Base-by-base conservation (phyloP, 2,113 vertebrate genomes). In the Osmerus mordax region DNA sequence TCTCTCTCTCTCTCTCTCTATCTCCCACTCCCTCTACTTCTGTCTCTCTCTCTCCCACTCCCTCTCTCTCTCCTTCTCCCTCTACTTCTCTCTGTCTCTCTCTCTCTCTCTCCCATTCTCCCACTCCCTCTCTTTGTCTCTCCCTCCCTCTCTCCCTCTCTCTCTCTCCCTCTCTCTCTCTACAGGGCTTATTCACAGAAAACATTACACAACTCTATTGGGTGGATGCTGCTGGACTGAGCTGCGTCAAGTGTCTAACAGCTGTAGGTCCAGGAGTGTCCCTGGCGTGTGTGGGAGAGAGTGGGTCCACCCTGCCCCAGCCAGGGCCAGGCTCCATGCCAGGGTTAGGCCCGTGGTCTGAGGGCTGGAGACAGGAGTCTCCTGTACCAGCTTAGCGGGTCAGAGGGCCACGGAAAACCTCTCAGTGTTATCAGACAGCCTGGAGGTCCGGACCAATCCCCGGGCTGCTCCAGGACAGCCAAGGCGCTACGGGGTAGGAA, bases 361-460 rank as follows among this genome's bases (percentile, higher is more conserved):
- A 83, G 75, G 77, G 78, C 73, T 74, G 70, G 36, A 83, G 76
- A 80, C 82, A 81, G 84, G 74, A 60, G 62, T 65, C 58, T 69
- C 0, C 0, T 71, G 67, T 47, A 79, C 77, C 78, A 73, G 59
- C 41, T 79, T 75, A 75, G 78, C 41, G 69, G 36, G 62, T 67
- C 15, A 82, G 69, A 15, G 25, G 36, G 28, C 18, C 59, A 69
- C 12, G n/a, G 23, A 62, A 67, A 29, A 53, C 16, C 14, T 62
- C 29, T 32, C 52, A 51, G 15, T 41, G 52, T 65, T 54, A 60
- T 70, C 58, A 41, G 67, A 28, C 68, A 12, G 32, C 67, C 70
- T 64, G 41, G 67, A 70, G 13, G 29, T 9, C 36, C 7, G 15
- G 55, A 9, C 63, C 19, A 3, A 18, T 59, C 60, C 53, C 70